Conservation (phyloP, 2,113 vertebrate genomes). For the Crotalus tigris region DNA sequence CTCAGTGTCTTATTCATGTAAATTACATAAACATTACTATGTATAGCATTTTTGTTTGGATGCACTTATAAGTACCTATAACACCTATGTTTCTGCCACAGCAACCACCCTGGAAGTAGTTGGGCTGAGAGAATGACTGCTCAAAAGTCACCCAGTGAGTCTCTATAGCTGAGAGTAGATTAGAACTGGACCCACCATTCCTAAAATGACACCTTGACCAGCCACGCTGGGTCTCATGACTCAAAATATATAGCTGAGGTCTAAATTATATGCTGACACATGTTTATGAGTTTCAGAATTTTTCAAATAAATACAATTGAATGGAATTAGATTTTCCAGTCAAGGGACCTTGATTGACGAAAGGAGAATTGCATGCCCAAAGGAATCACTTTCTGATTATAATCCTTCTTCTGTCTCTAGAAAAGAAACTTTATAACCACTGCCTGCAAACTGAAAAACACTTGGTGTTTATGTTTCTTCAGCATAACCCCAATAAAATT, state of each 20-base stretch:
- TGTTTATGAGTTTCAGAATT: background rate
- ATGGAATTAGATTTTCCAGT: background rate
- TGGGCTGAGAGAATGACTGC: background rate
- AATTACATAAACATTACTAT: background rate
- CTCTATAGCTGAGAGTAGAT: background rate
- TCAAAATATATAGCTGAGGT: background rate
- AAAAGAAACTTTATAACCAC: background rate
- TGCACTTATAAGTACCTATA: background rate
- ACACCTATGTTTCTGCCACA: background rate
- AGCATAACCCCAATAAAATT: slow-evolving; percentile 48
- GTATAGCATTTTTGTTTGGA: background rate
- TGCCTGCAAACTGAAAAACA: background rate
- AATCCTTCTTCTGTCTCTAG: background rate
- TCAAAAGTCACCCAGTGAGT: background rate
- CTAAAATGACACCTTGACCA: background rate
- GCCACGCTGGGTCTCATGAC: background rate
- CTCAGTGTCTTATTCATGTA: background rate
- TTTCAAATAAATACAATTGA: background rate
- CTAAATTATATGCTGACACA: background rate
- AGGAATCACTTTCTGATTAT: background rate
- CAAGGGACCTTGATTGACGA: background rate
- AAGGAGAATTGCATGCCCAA: background rate
- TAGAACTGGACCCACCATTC: background rate
- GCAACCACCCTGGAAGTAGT: background rate
- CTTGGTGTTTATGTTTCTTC: background rate